Conservation (phyloP, 2,888 invertebrate species). For the Acrobasis consociella region DNA sequence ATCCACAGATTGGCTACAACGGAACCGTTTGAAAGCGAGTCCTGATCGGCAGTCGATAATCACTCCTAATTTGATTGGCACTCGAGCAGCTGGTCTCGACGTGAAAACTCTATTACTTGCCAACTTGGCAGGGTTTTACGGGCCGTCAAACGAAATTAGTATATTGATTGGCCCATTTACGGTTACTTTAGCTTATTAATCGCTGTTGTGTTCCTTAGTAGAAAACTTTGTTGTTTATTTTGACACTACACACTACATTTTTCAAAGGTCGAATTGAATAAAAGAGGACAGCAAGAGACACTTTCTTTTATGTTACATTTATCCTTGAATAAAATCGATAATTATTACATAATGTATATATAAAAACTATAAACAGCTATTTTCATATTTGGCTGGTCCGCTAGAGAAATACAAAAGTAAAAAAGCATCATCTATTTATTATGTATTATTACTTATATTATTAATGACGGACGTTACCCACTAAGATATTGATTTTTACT, state of each 20-base stretch:
- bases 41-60: constrained; percentile 61
- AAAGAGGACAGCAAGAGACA: no score
- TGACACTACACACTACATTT: neutral
- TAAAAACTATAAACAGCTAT: no score
- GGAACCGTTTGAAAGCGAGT: constrained; percentile 48
- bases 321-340: no score
- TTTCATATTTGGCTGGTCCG: no score
- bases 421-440: no score
- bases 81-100: constrained; percentile 68
- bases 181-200: constrained; percentile 30
- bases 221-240: neutral
- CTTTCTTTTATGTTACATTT: no score
- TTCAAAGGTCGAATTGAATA: neutral
- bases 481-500: no score
- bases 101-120: constrained; percentile 68
- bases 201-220: constrained; percentile 3
- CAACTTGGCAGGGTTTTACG: constrained; percentile 57
- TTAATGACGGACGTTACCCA: no score
- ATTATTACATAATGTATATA: no score
- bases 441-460: no score
- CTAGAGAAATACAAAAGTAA: no score
- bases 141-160: constrained; percentile 51
- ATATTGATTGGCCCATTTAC: constrained; percentile 55
- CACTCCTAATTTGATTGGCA: constrained; percentile 76
- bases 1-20: constrained; percentile 63